Percentiles rank a stretch among this genome's conserved stretches.
phyloP scores from a whole-genome alignment of 2,888 invertebrate genomes.

The Notocelia uddmanniana region DNA sequence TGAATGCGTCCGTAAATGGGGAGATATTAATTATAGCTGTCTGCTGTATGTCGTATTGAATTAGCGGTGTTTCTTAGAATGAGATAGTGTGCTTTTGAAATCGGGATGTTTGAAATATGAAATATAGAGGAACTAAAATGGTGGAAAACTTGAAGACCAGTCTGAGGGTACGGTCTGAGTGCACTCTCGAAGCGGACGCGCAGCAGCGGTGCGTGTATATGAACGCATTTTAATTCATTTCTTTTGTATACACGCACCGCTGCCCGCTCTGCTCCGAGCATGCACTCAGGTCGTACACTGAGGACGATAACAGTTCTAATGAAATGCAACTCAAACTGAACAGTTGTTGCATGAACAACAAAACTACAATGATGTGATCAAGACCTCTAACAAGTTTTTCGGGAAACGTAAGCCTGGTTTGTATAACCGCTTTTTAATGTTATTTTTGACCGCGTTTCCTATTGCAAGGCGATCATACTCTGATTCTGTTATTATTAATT shows the following conservation, averaged over 20 bases:
- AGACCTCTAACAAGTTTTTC: background rate
- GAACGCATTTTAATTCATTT: too few species aligned
- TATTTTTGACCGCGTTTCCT: background rate
- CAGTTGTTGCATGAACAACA: too few species aligned
- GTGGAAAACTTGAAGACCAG: background rate
- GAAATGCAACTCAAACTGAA: too few species aligned
- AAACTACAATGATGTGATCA: background rate
- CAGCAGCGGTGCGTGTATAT: too few species aligned
- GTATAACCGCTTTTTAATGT: background rate
- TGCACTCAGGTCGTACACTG: too few species aligned
- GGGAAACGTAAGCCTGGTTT: background rate
- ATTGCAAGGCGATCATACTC: too few species aligned
- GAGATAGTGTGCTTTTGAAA: conserved; percentile 5
- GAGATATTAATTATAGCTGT: conserved; percentile 15
- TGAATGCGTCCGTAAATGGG: conserved; percentile 24
- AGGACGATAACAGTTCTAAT: too few species aligned
- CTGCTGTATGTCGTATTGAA: conserved; percentile 1
- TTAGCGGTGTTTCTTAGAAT: conserved; percentile 1
- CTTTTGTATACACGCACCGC: too few species aligned
- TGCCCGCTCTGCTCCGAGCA: too few species aligned
- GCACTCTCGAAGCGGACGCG: too few species aligned
- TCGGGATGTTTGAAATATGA: background rate
- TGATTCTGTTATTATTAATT: background rate
- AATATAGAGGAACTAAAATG: background rate
- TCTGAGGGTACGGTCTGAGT: too few species aligned